These are phyloP conservation scores for Enteromius treurensis DNA, from an alignment of 2,797 vertebrate species.

Conservation along the genomic window DNA sequence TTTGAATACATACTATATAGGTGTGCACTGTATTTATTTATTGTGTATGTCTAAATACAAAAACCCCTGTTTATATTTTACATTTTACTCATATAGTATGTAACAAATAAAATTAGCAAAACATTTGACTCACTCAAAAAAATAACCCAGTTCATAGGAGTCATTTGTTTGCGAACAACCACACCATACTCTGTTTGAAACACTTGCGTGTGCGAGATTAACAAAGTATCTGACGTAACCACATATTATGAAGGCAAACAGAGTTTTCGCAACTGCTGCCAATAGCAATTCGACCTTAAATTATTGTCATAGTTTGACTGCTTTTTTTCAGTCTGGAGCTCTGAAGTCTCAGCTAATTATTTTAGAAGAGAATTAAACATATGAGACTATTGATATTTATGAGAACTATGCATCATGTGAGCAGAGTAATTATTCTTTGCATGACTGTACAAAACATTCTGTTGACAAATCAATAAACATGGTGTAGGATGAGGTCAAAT, in stretches of 20 bases:
- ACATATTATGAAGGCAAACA: background rate
- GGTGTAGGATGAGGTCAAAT: constrained; percentile 14
- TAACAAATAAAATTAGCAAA: background rate
- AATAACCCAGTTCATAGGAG: background rate
- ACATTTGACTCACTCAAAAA: background rate
- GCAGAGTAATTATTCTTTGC: background rate
- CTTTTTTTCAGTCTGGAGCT: background rate
- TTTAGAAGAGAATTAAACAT: background rate
- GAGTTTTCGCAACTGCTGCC: background rate
- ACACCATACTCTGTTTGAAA: background rate
- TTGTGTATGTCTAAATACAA: too few species aligned
- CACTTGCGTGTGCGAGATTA: too few species aligned
- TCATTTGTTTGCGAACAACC: background rate
- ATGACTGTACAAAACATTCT: constrained; percentile 5
- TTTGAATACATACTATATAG: too few species aligned
- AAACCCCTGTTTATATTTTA: too few species aligned
- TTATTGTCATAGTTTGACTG: background rate
- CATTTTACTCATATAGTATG: too few species aligned
- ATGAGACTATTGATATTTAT: constrained; percentile 10
- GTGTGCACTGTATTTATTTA: too few species aligned
- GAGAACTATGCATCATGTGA: background rate
- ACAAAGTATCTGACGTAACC: background rate
- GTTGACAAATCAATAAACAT: constrained; percentile 34
- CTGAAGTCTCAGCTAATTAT: background rate
- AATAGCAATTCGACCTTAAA: background rate